Conservation (phyloP, 2,113 vertebrate genomes). For the Callorhinus ursinus region DNA sequence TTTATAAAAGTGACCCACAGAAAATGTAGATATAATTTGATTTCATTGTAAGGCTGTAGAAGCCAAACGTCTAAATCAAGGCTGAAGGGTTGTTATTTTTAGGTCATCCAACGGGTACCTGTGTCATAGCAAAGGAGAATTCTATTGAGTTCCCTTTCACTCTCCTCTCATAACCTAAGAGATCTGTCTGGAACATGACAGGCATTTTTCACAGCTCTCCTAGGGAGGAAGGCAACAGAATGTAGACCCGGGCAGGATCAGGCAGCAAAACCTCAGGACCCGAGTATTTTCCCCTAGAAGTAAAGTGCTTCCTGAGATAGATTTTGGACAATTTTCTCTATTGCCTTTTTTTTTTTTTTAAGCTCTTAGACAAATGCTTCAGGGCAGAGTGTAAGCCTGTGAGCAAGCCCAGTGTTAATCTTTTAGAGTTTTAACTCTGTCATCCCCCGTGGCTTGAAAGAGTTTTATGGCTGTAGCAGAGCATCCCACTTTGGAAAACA, state of each 20-base stretch:
- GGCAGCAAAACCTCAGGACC: background rate
- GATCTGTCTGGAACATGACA: background rate
- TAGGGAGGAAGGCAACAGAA: background rate
- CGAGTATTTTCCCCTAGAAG: background rate
- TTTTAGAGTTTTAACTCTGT: slow-evolving; percentile 50
- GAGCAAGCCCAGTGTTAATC: background rate
- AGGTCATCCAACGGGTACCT: background rate
- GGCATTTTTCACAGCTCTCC: background rate
- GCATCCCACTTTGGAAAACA: background rate
- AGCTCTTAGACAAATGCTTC: slow-evolving; percentile 30
- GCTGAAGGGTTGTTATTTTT: background rate
- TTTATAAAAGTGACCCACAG: background rate
- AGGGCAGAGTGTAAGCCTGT: background rate
- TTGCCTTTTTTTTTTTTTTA: background rate
- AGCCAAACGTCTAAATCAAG: background rate
- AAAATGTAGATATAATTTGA: background rate
- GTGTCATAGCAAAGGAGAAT: background rate
- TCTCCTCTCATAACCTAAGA: background rate
- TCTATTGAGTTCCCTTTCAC: background rate
- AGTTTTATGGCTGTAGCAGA: background rate
- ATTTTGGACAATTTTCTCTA: background rate
- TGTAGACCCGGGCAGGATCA: background rate
- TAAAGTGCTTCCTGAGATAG: background rate
- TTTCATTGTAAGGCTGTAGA: background rate
- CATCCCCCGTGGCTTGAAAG: background rate